phyloP scores from a whole-genome alignment of 2,113 vertebrate species.

The Arizona elegans region DNA sequence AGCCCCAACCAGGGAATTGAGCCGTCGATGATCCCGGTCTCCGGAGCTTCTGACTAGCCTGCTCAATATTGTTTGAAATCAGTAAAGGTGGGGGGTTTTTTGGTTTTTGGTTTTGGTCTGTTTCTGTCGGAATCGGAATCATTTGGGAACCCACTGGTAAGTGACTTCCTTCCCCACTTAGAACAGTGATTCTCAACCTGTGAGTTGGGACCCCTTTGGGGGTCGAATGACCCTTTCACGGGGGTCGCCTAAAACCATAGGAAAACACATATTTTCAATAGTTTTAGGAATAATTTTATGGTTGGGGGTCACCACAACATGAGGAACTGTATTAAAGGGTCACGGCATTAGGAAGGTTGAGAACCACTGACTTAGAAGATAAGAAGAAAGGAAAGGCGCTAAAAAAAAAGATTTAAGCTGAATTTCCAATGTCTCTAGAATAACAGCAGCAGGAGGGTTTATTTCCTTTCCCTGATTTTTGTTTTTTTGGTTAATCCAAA shows the following conservation, averaged over 20 bases:
- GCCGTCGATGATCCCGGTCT: neutral
- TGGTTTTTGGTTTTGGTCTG: too few species aligned
- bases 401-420: neutral
- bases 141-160: neutral
- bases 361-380: neutral
- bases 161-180: neutral
- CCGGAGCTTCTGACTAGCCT: neutral
- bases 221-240: too few species aligned
- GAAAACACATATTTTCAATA: too few species aligned
- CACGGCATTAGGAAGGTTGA: too few species aligned
- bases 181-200: neutral
- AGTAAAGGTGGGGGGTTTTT: neutral
- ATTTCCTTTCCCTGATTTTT: neutral
- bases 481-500: neutral
- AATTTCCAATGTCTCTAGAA: neutral
- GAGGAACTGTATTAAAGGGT: too few species aligned
- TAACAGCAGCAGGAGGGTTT: neutral
- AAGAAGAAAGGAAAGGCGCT: neutral
- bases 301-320: too few species aligned
- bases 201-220: too few species aligned
- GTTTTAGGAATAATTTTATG: too few species aligned
- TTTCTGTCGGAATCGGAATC: neutral
- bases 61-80: neutral
- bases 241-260: too few species aligned
- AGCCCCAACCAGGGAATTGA: neutral